These are phyloP conservation scores for Protonibea diacanthus DNA, from an alignment of 2,797 vertebrate species.

Conservation along the genomic window DNA sequence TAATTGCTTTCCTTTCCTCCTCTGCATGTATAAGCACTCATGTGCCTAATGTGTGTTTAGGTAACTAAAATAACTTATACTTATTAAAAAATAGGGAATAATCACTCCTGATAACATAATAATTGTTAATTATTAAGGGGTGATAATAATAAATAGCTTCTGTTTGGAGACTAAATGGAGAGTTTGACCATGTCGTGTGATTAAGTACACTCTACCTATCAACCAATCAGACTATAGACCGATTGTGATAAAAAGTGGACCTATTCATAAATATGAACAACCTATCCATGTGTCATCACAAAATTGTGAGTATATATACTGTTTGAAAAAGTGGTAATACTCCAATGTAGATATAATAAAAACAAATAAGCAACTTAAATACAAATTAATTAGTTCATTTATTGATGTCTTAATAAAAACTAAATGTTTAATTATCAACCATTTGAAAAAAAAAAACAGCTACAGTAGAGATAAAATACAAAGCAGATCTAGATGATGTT, in stretches of 20 bases:
- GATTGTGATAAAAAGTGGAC: neutral
- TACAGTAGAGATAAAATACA: neutral
- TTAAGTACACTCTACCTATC: neutral
- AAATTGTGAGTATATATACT: neutral
- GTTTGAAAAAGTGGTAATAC: neutral
- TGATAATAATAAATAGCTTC: too few relatives aligned
- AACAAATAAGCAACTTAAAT: neutral
- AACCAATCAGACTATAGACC: neutral
- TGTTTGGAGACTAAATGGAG: neutral
- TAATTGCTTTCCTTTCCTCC: neutral
- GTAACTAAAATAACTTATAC: neutral
- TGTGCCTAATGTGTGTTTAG: neutral
- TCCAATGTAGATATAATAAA: neutral
- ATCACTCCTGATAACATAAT: too few relatives aligned
- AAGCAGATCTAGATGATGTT: constrained; percentile 25
- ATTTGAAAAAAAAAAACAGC: neutral
- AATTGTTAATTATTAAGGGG: too few relatives aligned
- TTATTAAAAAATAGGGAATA: neutral
- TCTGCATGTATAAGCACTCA: neutral
- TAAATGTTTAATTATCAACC: neutral
- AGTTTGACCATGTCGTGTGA: too few relatives aligned
- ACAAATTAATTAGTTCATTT: too few relatives aligned
- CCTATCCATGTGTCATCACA: neutral
- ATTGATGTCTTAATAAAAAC: neutral
- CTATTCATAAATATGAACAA: neutral